Percentiles rank a stretch among this genome's conserved stretches.
phyloP scores from a whole-genome alignment of 2,888 invertebrate species.

The Rotaria magnacalcarata region DNA sequence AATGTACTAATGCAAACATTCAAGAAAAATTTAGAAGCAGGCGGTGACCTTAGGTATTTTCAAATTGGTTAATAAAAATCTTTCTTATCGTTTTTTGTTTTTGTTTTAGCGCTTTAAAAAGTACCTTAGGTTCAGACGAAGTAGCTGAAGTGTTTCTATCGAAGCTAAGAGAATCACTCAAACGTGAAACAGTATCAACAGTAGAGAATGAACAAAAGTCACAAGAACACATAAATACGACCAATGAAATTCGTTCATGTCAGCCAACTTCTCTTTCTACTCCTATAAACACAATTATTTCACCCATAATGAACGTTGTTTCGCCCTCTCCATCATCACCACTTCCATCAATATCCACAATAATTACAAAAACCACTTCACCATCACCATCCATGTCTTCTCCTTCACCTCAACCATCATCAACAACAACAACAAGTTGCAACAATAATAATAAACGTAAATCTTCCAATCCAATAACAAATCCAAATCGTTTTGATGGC shows the following conservation, averaged over 20 bases:
- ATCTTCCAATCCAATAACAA: background rate
- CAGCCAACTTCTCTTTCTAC: background rate
- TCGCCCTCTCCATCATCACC: background rate
- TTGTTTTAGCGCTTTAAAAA: background rate
- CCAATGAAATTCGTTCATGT: background rate
- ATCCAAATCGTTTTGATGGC: slow-evolving; percentile 34
- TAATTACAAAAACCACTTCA: background rate
- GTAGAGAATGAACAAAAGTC: slow-evolving; percentile 4
- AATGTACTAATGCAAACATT: slow-evolving; percentile 32
- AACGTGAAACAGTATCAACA: background rate
- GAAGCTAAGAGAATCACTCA: slow-evolving; percentile 28
- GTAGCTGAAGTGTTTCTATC: slow-evolving; percentile 28
- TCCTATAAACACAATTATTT: background rate
- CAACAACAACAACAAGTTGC: background rate
- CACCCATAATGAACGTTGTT: slow-evolving; percentile 7
- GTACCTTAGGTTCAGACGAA: background rate
- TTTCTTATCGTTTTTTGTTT: background rate
- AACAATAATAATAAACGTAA: background rate
- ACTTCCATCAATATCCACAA: slow-evolving; percentile 8
- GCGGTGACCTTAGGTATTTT: background rate
- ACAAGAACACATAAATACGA: background rate
- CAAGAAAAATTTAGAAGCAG: slow-evolving; percentile 19
- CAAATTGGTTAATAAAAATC: background rate
- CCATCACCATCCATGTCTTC: background rate
- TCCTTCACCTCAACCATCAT: background rate